A percentile compares a stretch with the other conserved stretches of the same genome.
These are phyloP conservation scores for Acronicta alni DNA, from an alignment of 2,888 invertebrate genomes.

Conservation along the genomic window DNA sequence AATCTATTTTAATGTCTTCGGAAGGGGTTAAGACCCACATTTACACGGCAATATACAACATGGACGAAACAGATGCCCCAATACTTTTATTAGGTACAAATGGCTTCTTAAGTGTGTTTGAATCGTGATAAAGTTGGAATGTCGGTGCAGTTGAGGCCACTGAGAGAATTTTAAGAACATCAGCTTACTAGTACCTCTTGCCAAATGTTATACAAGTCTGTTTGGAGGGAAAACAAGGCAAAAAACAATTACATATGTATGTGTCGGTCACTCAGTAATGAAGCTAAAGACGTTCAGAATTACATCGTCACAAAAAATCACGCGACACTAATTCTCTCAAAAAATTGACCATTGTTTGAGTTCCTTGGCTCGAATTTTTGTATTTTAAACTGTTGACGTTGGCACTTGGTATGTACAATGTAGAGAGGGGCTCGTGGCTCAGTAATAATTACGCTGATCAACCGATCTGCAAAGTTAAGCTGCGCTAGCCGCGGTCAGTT, in stretches of 20 bases:
- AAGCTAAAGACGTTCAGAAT: slow-evolving; percentile 10
- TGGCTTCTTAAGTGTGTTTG: slow-evolving; percentile 59
- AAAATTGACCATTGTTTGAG: background rate
- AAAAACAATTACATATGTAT: slow-evolving; percentile 34
- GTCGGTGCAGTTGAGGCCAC: slow-evolving; percentile 26
- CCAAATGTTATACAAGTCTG: slow-evolving; percentile 41
- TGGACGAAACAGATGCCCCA: slow-evolving; percentile 73
- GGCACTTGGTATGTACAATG: no score
- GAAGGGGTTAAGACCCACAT: slow-evolving; percentile 65
- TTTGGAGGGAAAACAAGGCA: slow-evolving; percentile 16
- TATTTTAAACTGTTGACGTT: background rate
- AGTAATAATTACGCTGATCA: no score
- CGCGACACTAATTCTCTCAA: background rate
- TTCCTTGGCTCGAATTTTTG: background rate
- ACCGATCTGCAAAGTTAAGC: no score
- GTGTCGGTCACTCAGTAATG: slow-evolving; percentile 30
- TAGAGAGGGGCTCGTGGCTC: no score
- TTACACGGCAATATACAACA: slow-evolving; percentile 54
- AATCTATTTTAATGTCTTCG: slow-evolving; percentile 59
- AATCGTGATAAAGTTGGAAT: slow-evolving; percentile 52
- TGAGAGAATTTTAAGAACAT: slow-evolving; percentile 20
- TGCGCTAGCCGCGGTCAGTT: no score
- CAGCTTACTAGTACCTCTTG: slow-evolving; percentile 25
- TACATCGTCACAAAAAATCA: slow-evolving; percentile 22
- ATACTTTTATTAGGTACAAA: slow-evolving; percentile 75